These are phyloP conservation scores for Grus americana DNA, from an alignment of 2,113 vertebrate genomes.

Conservation along the genomic window DNA sequence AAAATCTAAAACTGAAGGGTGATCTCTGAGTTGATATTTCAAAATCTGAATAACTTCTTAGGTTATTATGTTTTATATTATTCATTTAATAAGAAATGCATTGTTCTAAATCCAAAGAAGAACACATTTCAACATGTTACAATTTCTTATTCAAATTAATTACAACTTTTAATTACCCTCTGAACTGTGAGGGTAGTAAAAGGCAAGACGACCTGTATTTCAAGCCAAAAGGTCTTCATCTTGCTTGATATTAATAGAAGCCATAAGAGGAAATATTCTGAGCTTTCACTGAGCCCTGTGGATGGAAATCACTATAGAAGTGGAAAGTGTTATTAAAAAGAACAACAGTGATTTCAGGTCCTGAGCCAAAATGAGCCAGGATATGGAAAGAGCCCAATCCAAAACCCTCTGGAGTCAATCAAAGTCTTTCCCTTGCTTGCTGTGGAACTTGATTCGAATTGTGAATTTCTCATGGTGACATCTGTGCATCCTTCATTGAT, in stretches of 20 bases:
- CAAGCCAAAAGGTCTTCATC: background rate
- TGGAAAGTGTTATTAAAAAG: constrained; percentile 5
- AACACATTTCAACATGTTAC: background rate
- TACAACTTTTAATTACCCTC: background rate
- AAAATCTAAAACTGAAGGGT: background rate
- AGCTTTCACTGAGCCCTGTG: background rate
- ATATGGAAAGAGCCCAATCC: background rate
- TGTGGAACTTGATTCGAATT: background rate
- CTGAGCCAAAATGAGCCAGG: background rate
- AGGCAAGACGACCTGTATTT: background rate
- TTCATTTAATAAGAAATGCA: background rate
- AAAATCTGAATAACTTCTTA: background rate
- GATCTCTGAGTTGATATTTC: background rate
- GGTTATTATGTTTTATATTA: background rate
- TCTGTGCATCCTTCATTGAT: background rate
- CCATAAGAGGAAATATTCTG: background rate
- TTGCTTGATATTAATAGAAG: background rate
- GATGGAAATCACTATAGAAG: background rate
- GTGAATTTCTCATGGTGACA: constrained; percentile 36
- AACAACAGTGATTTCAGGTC: background rate
- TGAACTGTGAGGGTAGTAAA: background rate
- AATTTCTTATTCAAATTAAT: background rate
- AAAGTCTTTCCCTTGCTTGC: background rate
- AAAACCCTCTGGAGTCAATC: constrained; percentile 6
- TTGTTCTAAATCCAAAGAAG: background rate